Evolutionary conservation across 2,888 invertebrate species (phyloP).

Genomic region (Allygus modestus): DNA sequence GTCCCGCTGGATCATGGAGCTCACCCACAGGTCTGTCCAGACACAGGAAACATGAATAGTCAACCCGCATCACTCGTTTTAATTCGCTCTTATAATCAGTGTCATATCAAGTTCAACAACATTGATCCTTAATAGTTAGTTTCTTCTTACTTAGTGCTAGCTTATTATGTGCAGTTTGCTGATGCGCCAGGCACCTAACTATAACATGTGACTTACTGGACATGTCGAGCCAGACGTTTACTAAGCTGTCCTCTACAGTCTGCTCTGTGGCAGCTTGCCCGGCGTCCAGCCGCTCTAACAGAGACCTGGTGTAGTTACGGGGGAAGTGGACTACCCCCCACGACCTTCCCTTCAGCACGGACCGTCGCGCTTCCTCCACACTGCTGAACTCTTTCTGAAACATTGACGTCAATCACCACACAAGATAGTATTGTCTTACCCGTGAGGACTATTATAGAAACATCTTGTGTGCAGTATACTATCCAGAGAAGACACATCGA

Average conservation of each 20-base stretch:
- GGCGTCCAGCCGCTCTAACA: slow-evolving; percentile 80
- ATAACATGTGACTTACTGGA: slow-evolving; percentile 84
- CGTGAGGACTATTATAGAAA: too few species aligned
- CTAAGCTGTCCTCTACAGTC: slow-evolving; percentile 81
- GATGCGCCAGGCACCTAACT: too few species aligned
- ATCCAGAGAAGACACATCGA: too few species aligned
- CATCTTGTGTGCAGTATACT: too few species aligned
- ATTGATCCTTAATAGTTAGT: too few species aligned
- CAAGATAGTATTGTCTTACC: too few species aligned
- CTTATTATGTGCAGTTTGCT: too few species aligned
- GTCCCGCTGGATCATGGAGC: slow-evolving; percentile 69
- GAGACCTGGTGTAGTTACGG: slow-evolving; percentile 85
- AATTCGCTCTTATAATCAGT: too few species aligned
- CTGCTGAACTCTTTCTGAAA: slow-evolving; percentile 77
- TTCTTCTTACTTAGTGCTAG: too few species aligned
- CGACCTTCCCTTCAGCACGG: slow-evolving; percentile 83
- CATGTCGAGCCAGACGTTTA: slow-evolving; percentile 88
- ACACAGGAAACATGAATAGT: neutral
- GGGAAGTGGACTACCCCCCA: slow-evolving; percentile 88
- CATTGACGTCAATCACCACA: neutral
- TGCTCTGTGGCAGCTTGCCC: slow-evolving; percentile 79
- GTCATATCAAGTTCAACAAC: too few species aligned
- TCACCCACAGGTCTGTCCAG: slow-evolving; percentile 66
- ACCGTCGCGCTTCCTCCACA: slow-evolving; percentile 80
- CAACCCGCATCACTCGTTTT: slow-evolving; percentile 1